Conservation (phyloP, 1,140 invertebrate genomes). For the Amphibalanus amphitrite region DNA sequence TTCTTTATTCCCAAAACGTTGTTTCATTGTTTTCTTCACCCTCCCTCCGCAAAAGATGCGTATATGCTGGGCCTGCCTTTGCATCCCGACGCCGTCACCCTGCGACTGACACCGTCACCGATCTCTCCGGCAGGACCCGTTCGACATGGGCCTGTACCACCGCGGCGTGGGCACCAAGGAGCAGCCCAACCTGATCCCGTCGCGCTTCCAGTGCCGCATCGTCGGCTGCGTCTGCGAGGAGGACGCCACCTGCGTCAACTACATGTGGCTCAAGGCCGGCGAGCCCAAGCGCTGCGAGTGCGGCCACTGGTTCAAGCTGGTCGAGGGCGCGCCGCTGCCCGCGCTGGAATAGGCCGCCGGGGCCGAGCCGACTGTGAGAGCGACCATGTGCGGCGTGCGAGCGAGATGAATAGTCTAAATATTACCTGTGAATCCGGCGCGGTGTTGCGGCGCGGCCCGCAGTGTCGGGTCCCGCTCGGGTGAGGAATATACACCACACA, state of each 20-base stretch:
- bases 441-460: too few relatives aligned
- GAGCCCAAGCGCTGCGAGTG: conserved; percentile 79
- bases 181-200: conserved; percentile 72
- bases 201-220: conserved; percentile 67
- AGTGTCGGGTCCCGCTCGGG: too few relatives aligned
- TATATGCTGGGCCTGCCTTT: neutral
- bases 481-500: too few relatives aligned
- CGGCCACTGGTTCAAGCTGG: conserved; percentile 89
- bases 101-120: neutral
- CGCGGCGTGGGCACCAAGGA: conserved; percentile 64
- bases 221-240: conserved; percentile 94
- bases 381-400: too few relatives aligned
- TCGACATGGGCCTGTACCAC: conserved; percentile 61
- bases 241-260: conserved; percentile 67
- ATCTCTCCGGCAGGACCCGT: conserved; percentile 48
- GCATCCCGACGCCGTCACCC: neutral
- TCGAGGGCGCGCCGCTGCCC: conserved; percentile 34
- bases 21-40: neutral
- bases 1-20: neutral
- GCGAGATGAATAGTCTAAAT: too few relatives aligned
- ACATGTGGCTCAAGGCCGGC: conserved; percentile 85
- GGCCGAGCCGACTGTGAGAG: neutral
- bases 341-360: conserved; percentile 5
- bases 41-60: neutral
- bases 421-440: too few relatives aligned